Percentiles rank a stretch among this genome's conserved stretches.
phyloP scores from a whole-genome alignment of 2,113 vertebrate species.

The Polyodon spathula region DNA sequence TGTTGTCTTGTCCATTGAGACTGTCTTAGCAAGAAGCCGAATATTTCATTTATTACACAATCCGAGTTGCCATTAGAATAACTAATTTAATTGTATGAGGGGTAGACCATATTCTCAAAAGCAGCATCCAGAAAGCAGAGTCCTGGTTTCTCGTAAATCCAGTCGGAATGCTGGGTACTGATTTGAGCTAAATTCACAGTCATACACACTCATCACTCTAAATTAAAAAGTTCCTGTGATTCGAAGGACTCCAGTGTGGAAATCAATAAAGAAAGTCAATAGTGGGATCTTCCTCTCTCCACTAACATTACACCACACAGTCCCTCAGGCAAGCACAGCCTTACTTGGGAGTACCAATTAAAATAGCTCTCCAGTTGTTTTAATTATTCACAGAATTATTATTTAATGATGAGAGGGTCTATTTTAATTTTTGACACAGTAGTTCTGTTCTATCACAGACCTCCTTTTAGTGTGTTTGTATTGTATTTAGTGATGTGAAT shows the following conservation, averaged over 20 bases:
- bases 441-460: too few relatives aligned
- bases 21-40: too few relatives aligned
- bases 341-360: not conserved
- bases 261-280: slow-evolving; percentile 33
- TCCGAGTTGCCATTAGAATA: too few relatives aligned
- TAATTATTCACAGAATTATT: too few relatives aligned
- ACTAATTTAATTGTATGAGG: too few relatives aligned
- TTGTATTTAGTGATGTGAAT: too few relatives aligned
- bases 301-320: slow-evolving; percentile 3
- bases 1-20: too few relatives aligned
- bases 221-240: slow-evolving; percentile 36
- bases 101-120: too few relatives aligned
- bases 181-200: slow-evolving; percentile 24
- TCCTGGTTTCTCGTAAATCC: slow-evolving; percentile 25
- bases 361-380: not conserved
- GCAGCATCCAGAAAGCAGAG: not conserved
- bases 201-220: slow-evolving; percentile 29
- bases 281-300: slow-evolving; percentile 15
- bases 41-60: too few relatives aligned
- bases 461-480: too few relatives aligned
- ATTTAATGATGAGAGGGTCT: too few relatives aligned
- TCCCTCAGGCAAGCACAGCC: not conserved
- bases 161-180: slow-evolving; percentile 19
- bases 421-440: too few relatives aligned
- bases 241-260: slow-evolving; percentile 28